Conservation (phyloP, 2,113 vertebrate species). For the Chamaetylas fuelleborni region DNA sequence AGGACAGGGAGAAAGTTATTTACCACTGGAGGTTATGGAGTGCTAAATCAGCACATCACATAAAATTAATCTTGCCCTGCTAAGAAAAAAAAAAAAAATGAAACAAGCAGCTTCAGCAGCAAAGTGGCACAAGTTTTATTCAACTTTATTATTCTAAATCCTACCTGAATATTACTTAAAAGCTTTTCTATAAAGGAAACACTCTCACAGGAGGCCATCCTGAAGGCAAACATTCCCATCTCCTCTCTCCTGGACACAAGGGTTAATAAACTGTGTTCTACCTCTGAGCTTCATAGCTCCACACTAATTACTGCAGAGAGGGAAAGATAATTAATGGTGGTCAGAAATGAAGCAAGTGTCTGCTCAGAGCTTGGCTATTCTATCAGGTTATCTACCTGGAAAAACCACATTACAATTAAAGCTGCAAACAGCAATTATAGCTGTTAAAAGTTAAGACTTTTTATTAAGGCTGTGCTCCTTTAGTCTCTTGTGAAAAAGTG, state of each 20-base stretch:
- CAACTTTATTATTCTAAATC: background rate
- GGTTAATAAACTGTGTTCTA: background rate
- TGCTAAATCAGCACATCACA: background rate
- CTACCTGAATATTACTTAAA: background rate
- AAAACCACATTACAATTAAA: background rate
- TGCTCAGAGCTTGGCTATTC: background rate
- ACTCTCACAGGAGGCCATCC: background rate
- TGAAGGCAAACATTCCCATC: background rate
- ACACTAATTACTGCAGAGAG: background rate
- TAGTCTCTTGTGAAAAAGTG: background rate
- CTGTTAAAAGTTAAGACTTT: background rate
- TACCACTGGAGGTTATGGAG: background rate
- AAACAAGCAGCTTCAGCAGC: background rate
- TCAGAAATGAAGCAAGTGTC: background rate
- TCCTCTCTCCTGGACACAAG: background rate
- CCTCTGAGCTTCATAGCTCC: background rate
- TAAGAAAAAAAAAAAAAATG: background rate
- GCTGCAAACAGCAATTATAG: background rate
- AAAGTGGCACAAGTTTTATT: background rate
- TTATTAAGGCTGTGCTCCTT: background rate
- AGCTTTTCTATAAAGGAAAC: background rate
- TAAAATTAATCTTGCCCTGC: background rate
- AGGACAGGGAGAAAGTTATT: background rate
- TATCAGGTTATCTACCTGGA: background rate
- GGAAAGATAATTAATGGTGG: background rate